phyloP scores from a whole-genome alignment of 2,113 vertebrate species.

The Ceyx melanurus region DNA sequence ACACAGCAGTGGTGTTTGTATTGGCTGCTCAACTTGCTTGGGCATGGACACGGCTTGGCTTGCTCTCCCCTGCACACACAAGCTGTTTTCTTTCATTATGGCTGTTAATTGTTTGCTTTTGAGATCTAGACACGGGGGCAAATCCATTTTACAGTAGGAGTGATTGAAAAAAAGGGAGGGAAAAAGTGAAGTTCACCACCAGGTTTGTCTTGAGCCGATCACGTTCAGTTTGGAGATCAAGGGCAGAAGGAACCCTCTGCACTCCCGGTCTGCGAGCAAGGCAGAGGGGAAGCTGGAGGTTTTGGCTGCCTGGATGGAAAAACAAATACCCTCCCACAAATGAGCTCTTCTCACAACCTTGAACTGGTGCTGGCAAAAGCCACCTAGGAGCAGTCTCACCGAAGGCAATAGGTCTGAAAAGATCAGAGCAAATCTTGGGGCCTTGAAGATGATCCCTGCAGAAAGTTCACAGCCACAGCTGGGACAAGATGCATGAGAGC shows the following conservation, averaged over 20 bases:
- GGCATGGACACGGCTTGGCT: conserved; percentile 18
- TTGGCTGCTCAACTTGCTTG: conserved; percentile 39
- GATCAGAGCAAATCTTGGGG: not conserved
- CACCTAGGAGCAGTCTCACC: not conserved
- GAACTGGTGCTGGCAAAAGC: conserved; percentile 52
- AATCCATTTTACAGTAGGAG: not conserved
- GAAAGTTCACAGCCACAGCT: not conserved
- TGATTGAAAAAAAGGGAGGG: accelerated
- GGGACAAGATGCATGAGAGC: not conserved
- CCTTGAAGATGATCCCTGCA: not conserved
- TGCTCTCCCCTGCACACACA: not conserved
- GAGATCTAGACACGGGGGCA: not conserved
- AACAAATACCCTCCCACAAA: conserved; percentile 69
- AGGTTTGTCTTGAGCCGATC: not conserved
- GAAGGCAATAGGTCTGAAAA: not conserved
- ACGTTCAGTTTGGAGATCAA: not conserved
- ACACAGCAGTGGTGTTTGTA: conserved; percentile 38
- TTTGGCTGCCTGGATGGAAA: conserved; percentile 72
- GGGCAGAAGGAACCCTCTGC: not conserved
- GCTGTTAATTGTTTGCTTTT: conserved; percentile 31
- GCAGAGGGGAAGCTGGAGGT: conserved; percentile 56
- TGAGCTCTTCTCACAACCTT: conserved; percentile 62
- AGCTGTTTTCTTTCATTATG: conserved; percentile 29
- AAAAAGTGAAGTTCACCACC: not conserved
- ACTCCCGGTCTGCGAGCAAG: accelerated